Conservation (phyloP, 2,797 vertebrate species). For the Poecilia velifera region DNA sequence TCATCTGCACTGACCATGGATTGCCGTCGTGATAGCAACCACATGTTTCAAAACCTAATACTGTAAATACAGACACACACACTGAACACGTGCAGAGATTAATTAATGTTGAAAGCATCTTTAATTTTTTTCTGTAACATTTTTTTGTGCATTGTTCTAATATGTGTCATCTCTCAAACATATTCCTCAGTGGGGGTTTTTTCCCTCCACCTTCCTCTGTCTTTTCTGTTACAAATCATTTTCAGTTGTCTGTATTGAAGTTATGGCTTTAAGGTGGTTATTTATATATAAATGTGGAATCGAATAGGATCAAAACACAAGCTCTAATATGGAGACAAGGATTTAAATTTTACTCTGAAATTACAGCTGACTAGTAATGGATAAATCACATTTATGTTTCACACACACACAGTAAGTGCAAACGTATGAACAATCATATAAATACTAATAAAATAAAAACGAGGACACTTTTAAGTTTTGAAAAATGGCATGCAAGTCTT, state of each 20-base stretch:
- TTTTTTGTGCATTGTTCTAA: slow-evolving; percentile 10
- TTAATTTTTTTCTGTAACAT: slow-evolving; percentile 13
- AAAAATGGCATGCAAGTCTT: background rate
- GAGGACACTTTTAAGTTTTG: background rate
- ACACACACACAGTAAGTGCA: background rate
- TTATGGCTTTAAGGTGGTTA: slow-evolving; percentile 4
- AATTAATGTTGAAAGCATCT: slow-evolving; percentile 1
- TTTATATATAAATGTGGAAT: slow-evolving; percentile 35
- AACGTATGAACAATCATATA: background rate
- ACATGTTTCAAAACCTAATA: slow-evolving; percentile 74
- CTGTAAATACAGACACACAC: slow-evolving; percentile 67
- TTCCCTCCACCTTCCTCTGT: slow-evolving; percentile 1
- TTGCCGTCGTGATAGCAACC: slow-evolving; percentile 76
- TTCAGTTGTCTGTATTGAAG: slow-evolving; percentile 33
- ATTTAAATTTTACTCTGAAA: background rate
- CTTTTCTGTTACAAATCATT: slow-evolving; percentile 9
- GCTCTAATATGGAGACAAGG: background rate
- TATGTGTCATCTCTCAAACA: background rate
- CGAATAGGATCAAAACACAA: slow-evolving; percentile 43
- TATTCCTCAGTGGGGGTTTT: slow-evolving; percentile 8
- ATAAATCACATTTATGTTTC: background rate
- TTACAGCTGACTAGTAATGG: background rate
- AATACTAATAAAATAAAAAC: background rate
- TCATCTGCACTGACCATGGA: slow-evolving; percentile 66
- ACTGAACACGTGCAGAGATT: slow-evolving; percentile 38